phyloP scores from a whole-genome alignment of 2,888 invertebrate species.

The Tetragonula carbonaria region DNA sequence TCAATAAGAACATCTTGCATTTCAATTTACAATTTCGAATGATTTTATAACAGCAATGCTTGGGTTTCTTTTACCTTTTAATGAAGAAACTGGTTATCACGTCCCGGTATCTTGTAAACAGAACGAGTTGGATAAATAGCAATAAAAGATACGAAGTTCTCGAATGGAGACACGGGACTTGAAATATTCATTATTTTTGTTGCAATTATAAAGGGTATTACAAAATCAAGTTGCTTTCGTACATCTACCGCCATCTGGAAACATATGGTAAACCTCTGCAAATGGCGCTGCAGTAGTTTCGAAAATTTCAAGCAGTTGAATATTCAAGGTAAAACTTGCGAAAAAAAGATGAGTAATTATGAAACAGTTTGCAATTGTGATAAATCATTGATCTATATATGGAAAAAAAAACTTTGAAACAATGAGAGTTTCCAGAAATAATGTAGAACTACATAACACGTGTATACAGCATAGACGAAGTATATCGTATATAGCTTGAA shows the following conservation, averaged over 20 bases:
- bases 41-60: neutral
- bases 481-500: neutral
- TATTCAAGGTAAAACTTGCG: neutral
- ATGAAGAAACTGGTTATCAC: neutral
- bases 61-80: constrained; percentile 13
- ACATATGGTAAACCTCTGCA: neutral
- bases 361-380: neutral
- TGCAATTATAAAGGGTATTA: neutral
- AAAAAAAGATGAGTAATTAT: neutral
- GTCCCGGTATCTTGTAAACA: neutral
- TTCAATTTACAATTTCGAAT: neutral
- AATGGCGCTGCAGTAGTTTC: neutral
- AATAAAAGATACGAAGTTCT: neutral
- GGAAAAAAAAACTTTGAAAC: neutral
- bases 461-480: neutral
- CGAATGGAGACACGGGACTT: neutral
- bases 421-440: neutral
- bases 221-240: neutral
- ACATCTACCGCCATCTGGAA: constrained; percentile 31
- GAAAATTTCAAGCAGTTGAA: neutral
- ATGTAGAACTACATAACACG: neutral
- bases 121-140: neutral
- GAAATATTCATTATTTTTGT: neutral
- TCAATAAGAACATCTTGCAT: neutral
- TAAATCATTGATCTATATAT: neutral